These are phyloP conservation scores for Hippocampus abdominalis DNA, from an alignment of 2,113 vertebrate species.

Conservation along the genomic window DNA sequence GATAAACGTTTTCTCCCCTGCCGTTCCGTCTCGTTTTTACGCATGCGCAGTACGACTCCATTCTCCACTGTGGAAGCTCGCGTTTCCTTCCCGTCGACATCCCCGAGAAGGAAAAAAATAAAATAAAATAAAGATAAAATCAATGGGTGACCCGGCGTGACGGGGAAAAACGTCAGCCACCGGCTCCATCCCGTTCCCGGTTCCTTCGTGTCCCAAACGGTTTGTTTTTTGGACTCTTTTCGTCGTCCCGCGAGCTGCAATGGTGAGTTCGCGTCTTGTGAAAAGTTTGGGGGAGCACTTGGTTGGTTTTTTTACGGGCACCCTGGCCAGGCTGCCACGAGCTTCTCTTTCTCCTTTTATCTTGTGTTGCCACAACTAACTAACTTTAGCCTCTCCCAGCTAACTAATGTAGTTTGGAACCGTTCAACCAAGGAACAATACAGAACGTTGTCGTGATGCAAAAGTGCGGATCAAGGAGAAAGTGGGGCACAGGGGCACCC, in stretches of 20 bases:
- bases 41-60: slow-evolving; percentile 50
- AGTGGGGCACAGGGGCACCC: neutral
- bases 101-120: slow-evolving; percentile 24
- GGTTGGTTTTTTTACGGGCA: neutral
- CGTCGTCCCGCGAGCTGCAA: slow-evolving; percentile 54
- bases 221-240: slow-evolving; percentile 17
- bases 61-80: slow-evolving; percentile 25
- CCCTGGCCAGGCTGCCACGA: neutral
- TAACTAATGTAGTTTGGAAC: neutral
- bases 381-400: neutral
- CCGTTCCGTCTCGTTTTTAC: slow-evolving; percentile 1
- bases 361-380: neutral
- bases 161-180: neutral
- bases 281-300: neutral
- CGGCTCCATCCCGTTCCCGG: neutral
- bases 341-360: neutral
- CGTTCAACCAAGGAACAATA: neutral
- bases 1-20: neutral
- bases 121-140: slow-evolving; percentile 14
- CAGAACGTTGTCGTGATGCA: neutral
- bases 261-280: slow-evolving; percentile 61
- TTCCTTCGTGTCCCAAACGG: neutral
- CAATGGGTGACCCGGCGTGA: slow-evolving; percentile 18
- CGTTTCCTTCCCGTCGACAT: slow-evolving; percentile 46
- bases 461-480: neutral